phyloP scores from a whole-genome alignment of 2,797 vertebrate genomes.

The Phataginus tetradactyla region DNA sequence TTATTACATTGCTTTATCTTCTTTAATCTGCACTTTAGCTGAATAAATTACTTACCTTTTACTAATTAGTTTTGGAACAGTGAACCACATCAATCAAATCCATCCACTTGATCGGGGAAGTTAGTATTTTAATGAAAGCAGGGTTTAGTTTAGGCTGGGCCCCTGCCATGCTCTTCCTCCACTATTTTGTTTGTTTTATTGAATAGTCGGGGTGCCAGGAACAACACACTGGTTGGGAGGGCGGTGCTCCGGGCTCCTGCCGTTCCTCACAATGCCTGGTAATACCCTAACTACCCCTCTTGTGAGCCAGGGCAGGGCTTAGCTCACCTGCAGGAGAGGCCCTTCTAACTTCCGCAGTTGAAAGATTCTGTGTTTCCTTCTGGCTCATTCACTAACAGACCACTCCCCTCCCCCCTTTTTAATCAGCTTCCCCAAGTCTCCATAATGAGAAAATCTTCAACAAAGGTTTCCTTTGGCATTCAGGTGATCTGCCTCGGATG shows the following conservation, averaged over 20 bases:
- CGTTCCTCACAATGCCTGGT: conserved; percentile 65
- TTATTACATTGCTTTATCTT: background rate
- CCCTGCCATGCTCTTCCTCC: background rate
- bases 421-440: conserved; percentile 77
- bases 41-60: conserved; percentile 57
- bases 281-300: conserved; percentile 40
- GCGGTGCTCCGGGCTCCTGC: background rate
- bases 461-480: conserved; percentile 83
- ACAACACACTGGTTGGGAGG: background rate
- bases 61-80: conserved; percentile 55
- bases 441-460: conserved; percentile 80
- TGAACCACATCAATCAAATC: conserved; percentile 50
- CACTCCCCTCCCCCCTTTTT: conserved; percentile 42
- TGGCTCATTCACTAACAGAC: conserved; percentile 80
- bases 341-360: conserved; percentile 80
- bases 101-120: conserved; percentile 31
- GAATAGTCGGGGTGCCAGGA: conserved; percentile 61
- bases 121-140: conserved; percentile 68
- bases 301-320: conserved; percentile 36
- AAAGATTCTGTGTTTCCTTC: conserved; percentile 82
- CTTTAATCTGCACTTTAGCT: conserved; percentile 25
- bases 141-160: background rate
- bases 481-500: conserved; percentile 73
- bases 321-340: conserved; percentile 74
- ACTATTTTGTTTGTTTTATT: conserved; percentile 33